Evolutionary conservation across 1,140 invertebrate genomes (phyloP).

Genomic region (Diabrotica virgifera): DNA sequence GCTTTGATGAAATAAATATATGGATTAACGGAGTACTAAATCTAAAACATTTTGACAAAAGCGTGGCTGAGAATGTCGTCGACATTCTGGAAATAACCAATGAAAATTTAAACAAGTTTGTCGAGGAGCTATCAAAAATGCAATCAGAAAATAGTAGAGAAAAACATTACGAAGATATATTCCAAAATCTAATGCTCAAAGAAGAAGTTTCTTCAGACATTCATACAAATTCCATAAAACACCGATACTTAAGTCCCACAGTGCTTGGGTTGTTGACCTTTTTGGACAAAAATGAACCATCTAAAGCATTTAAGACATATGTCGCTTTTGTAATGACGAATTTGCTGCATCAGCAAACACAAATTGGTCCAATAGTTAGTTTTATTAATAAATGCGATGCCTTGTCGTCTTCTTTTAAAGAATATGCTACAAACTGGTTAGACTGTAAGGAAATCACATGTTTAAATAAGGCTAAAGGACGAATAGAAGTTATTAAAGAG

Average conservation of each 20-base stretch:
- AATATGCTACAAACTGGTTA: conserved; percentile 25
- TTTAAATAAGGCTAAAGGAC: conserved; percentile 31
- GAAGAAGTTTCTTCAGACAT: conserved; percentile 7
- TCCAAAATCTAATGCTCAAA: conserved; percentile 22
- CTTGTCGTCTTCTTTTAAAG: conserved; percentile 17
- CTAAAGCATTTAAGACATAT: conserved; percentile 35
- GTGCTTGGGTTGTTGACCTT: conserved; percentile 32
- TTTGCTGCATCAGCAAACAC: conserved; percentile 40
- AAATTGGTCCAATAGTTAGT: conserved; percentile 8
- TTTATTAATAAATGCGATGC: conserved; percentile 19
- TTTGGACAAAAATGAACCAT: conserved; percentile 18
- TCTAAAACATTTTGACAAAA: conserved; percentile 42
- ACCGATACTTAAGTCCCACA: conserved; percentile 31
- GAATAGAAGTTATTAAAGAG: conserved; percentile 19
- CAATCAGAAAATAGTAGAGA: conserved; percentile 3
- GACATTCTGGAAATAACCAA: conserved; percentile 24
- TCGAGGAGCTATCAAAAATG: conserved; percentile 24
- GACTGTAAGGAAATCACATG: background rate
- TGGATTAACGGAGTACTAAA: conserved; percentile 57
- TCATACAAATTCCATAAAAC: conserved; percentile 11
- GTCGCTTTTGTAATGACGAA: conserved; percentile 36
- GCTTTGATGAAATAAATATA: conserved; percentile 61
- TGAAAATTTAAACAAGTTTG: conserved; percentile 24
- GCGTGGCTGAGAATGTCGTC: conserved; percentile 48
- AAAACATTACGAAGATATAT: conserved; percentile 17